Evolutionary conservation across 2,888 invertebrate species (phyloP).

Genomic region (Coenonympha glycerion): DNA sequence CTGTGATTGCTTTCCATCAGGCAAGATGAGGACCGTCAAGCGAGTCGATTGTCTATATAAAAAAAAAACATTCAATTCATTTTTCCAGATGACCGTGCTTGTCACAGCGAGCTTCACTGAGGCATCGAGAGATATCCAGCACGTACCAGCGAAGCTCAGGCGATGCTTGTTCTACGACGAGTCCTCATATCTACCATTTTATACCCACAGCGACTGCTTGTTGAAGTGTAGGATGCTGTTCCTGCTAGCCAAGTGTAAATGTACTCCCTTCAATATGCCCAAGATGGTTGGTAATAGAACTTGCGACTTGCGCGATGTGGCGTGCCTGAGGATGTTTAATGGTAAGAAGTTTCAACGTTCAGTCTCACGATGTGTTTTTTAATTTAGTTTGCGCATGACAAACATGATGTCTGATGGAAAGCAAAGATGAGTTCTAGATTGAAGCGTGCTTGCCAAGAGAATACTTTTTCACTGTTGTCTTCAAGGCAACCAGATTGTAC

Average conservation of each 20-base stretch:
- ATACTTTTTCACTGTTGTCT: no score
- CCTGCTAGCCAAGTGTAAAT: slow-evolving; percentile 68
- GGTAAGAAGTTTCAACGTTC: slow-evolving; percentile 42
- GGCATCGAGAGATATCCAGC: slow-evolving; percentile 65
- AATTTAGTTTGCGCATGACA: no score
- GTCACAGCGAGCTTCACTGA: slow-evolving; percentile 62
- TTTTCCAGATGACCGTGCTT: slow-evolving; percentile 54
- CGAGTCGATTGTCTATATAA: no score
- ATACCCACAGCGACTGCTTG: slow-evolving; percentile 77
- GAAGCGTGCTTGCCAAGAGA: no score
- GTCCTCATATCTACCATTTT: slow-evolving; percentile 57
- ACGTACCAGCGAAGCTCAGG: slow-evolving; percentile 57
- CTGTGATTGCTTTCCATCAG: no score
- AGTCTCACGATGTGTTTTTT: neutral
- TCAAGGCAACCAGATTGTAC: no score
- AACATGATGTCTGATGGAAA: no score
- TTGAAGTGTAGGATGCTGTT: slow-evolving; percentile 74
- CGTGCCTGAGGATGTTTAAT: slow-evolving; percentile 62
- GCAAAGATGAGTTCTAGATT: no score
- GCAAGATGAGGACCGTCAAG: no score
- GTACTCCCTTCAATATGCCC: slow-evolving; percentile 76
- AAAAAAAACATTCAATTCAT: no score
- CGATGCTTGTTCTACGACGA: slow-evolving; percentile 78
- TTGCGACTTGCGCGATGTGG: slow-evolving; percentile 71
- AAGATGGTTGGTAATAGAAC: slow-evolving; percentile 50